Evolutionary conservation across 2,888 invertebrate genomes (phyloP).

Genomic region (Mesorhabditis sp.): DNA sequence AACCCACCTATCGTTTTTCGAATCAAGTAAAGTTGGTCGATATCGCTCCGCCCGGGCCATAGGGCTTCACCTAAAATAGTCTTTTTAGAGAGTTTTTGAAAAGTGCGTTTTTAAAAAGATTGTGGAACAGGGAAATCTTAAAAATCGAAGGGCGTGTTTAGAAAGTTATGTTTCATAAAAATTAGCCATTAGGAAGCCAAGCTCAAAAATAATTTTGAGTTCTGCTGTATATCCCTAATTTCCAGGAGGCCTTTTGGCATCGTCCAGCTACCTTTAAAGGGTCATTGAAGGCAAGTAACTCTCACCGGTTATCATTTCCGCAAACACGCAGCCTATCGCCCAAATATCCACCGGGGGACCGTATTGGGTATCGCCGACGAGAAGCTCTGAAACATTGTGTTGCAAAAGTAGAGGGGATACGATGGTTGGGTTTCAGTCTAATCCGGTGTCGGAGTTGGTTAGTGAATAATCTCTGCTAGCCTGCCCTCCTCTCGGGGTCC

Average conservation of each 20-base stretch:
- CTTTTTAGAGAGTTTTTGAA: constrained; percentile 58
- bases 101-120: neutral
- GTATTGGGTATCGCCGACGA: constrained; percentile 85
- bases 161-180: neutral
- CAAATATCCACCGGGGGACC: constrained; percentile 83
- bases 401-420: neutral
- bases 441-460: too few relatives aligned
- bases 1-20: constrained; percentile 76
- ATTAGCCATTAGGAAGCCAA: too few relatives aligned
- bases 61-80: constrained; percentile 72
- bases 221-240: too few relatives aligned
- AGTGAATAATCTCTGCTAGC: too few relatives aligned
- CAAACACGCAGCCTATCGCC: constrained; percentile 77
- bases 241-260: neutral
- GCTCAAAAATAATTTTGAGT: too few relatives aligned
- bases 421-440: neutral
- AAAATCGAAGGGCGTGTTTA: neutral
- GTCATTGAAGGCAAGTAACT: neutral
- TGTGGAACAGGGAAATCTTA: too few relatives aligned
- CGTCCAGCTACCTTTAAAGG: neutral
- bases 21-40: constrained; percentile 94
- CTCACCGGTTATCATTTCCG: constrained; percentile 61
- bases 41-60: constrained; percentile 98
- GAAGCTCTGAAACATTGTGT: constrained; percentile 67
- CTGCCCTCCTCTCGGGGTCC: too few relatives aligned